A percentile compares a stretch with the other conserved stretches of the same genome.
Evolutionary conservation across 2,797 vertebrate species (phyloP).

Genomic region (Toxotes lorentzi): DNA sequence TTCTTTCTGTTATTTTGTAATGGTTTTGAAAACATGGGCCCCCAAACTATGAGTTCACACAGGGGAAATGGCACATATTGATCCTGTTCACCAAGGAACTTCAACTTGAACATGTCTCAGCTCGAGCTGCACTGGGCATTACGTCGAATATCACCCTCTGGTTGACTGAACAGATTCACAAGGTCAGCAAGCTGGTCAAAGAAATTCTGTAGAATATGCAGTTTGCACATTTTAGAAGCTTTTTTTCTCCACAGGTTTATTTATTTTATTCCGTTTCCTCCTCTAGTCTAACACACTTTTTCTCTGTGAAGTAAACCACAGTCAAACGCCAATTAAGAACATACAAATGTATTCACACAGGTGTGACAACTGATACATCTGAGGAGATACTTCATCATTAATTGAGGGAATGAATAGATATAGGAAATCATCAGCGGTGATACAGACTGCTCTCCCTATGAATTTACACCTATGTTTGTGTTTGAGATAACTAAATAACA

Average conservation of each 20-base stretch:
- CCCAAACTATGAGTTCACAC: slow-evolving; percentile 4
- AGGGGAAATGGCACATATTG: slow-evolving; percentile 26
- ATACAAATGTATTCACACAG: background rate
- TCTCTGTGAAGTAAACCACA: background rate
- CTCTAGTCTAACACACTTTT: background rate
- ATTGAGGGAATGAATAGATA: slow-evolving; percentile 1
- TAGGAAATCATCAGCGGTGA: background rate
- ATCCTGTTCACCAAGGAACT: slow-evolving; percentile 19
- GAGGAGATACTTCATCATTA: background rate
- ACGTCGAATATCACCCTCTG: slow-evolving; percentile 11
- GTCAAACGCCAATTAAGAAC: background rate
- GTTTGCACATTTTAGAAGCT: background rate
- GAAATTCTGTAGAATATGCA: background rate
- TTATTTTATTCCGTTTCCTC: background rate
- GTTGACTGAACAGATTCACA: slow-evolving; percentile 24
- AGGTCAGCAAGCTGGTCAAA: background rate
- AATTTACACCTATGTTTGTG: background rate
- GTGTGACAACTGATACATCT: slow-evolving; percentile 2
- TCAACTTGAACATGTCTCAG: slow-evolving; percentile 8
- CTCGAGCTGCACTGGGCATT: background rate
- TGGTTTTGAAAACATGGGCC: slow-evolving; percentile 12
- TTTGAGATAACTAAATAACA: background rate
- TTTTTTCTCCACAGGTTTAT: background rate
- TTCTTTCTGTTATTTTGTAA: background rate
- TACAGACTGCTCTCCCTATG: no score